These are phyloP conservation scores for Centrocercus urophasianus DNA, from an alignment of 2,113 vertebrate species.

Conservation along the genomic window DNA sequence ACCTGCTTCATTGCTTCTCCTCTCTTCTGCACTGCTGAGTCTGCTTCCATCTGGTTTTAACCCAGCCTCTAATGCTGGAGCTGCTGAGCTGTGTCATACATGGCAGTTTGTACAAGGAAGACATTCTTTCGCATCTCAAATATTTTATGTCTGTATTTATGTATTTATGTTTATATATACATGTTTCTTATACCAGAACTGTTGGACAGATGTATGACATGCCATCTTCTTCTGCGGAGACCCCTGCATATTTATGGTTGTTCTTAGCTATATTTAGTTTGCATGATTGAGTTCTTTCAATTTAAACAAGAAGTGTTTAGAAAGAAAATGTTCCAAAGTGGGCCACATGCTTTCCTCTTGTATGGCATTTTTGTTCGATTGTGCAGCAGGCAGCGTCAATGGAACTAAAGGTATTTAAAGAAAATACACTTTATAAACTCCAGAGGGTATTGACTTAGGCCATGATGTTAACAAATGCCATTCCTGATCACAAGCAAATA, in stretches of 20 bases:
- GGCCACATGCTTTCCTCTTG: neutral
- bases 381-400: neutral
- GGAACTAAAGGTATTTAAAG: neutral
- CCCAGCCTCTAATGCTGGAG: neutral
- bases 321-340: constrained; percentile 60
- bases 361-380: constrained; percentile 43
- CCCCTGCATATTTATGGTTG: neutral
- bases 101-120: neutral
- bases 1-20: neutral
- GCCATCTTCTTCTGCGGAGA: neutral
- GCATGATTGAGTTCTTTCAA: constrained; percentile 49
- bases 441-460: constrained; percentile 47
- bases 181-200: neutral
- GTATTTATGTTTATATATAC: neutral
- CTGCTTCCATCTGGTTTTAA: neutral
- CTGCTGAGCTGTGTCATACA: neutral
- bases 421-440: constrained; percentile 40
- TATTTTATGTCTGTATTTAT: neutral
- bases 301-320: constrained; percentile 62
- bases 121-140: neutral
- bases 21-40: neutral
- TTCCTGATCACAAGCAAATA: neutral
- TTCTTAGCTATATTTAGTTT: constrained; percentile 33
- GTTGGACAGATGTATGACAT: neutral
- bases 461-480: neutral